phyloP scores from a whole-genome alignment of 2,888 invertebrate genomes.

The Gandaritis pyraliata region DNA sequence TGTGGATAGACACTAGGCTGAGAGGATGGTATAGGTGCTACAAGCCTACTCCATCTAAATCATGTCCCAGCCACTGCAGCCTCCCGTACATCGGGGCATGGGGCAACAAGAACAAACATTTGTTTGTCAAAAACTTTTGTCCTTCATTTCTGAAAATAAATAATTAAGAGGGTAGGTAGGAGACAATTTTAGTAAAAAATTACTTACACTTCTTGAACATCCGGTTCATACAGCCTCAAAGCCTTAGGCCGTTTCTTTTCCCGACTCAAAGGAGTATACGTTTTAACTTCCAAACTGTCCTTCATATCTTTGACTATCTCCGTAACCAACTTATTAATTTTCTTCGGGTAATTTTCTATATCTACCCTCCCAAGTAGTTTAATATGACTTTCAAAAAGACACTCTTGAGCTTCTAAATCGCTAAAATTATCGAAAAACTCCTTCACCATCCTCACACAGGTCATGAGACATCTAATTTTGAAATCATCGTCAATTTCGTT shows the following conservation, averaged over 20 bases:
- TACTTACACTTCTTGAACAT: constrained; percentile 92
- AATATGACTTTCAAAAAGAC: constrained; percentile 83
- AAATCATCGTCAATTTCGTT: constrained; percentile 85
- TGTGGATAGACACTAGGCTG: too few species aligned
- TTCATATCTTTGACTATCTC: constrained; percentile 76
- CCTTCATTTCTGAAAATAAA: too few species aligned
- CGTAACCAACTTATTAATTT: constrained; percentile 75
- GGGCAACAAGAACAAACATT: too few species aligned
- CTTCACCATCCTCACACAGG: constrained; percentile 81
- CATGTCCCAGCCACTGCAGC: too few species aligned
- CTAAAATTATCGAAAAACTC: constrained; percentile 84
- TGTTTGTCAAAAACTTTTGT: too few species aligned
- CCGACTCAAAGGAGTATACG: constrained; percentile 82
- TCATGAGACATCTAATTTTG: constrained; percentile 85
- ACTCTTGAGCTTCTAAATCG: constrained; percentile 70
- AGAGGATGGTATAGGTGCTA: too few species aligned
- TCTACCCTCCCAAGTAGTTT: constrained; percentile 84
- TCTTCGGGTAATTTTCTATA: constrained; percentile 85
- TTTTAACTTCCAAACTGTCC: constrained; percentile 79
- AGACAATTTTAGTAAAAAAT: constrained; percentile 22
- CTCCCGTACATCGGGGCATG: too few species aligned
- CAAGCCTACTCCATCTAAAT: too few species aligned
- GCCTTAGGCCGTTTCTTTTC: constrained; percentile 91
- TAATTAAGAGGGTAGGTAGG: too few species aligned
- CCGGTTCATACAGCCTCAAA: constrained; percentile 93